Evolutionary conservation across 2,888 invertebrate species (phyloP).

Genomic region (Deilephila porcellus): DNA sequence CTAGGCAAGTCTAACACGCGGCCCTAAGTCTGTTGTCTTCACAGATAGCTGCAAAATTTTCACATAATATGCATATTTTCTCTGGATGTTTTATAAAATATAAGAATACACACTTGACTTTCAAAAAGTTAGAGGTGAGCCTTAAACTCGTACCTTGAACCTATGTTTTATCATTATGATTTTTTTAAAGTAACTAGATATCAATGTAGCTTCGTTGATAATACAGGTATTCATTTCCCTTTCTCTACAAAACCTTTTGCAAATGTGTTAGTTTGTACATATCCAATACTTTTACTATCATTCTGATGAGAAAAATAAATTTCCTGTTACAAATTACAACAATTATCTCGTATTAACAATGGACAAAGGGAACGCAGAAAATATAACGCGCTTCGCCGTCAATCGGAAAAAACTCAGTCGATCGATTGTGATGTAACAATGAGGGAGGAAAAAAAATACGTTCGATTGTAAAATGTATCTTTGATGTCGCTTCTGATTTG

Average conservation of each 20-base stretch:
- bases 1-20: too few species aligned
- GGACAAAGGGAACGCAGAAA: constrained; percentile 48
- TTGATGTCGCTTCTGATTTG: not conserved
- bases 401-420: constrained; percentile 13
- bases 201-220: not conserved
- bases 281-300: constrained; percentile 18
- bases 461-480: constrained; percentile 14
- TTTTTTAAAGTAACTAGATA: not conserved
- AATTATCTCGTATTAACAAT: constrained; percentile 48
- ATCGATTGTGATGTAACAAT: constrained; percentile 21
- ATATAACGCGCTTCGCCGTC: constrained; percentile 30
- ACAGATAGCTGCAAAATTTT: too few species aligned
- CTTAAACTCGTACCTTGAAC: too few species aligned
- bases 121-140: too few species aligned
- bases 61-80: too few species aligned
- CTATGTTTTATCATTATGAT: too few species aligned
- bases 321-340: constrained; percentile 47
- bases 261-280: not conserved
- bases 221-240: not conserved
- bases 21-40: too few species aligned
- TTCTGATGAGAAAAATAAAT: constrained; percentile 24
- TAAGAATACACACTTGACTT: too few species aligned
- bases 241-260: not conserved
- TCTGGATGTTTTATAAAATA: too few species aligned
- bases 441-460: not conserved